These are phyloP conservation scores for Dromius quadrimaculatus DNA, from an alignment of 2,888 invertebrate genomes.

Conservation along the genomic window DNA sequence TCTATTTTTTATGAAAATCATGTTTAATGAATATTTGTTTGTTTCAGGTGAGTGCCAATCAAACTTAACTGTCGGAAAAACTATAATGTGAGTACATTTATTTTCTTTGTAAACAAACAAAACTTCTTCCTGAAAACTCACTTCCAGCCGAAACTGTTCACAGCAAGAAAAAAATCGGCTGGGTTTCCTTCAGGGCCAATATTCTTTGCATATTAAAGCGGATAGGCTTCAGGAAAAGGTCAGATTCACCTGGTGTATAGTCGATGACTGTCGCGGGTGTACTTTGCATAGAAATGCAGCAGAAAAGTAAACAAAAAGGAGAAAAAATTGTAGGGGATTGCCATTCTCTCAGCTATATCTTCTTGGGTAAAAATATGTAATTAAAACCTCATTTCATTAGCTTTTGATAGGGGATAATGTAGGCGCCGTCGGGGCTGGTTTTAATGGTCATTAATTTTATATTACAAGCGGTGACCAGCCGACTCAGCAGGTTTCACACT, in stretches of 20 bases:
- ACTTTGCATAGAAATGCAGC: conserved; percentile 6
- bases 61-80: too few relatives aligned
- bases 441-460: background rate
- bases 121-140: too few relatives aligned
- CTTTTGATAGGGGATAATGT: background rate
- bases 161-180: too few relatives aligned
- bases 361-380: too few relatives aligned
- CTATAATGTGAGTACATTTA: too few relatives aligned
- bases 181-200: background rate
- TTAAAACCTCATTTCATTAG: background rate
- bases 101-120: too few relatives aligned
- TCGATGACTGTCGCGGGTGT: background rate
- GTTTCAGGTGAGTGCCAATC: too few relatives aligned
- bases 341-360: background rate
- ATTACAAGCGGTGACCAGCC: too few relatives aligned
- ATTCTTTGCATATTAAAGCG: conserved; percentile 1
- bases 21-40: too few relatives aligned
- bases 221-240: background rate
- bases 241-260: background rate
- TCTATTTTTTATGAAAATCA: too few relatives aligned
- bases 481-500: background rate
- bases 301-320: background rate
- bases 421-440: background rate
- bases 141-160: too few relatives aligned
- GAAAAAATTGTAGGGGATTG: too few relatives aligned